Evolutionary conservation across 2,113 vertebrate genomes (phyloP).

Genomic region (Ranitomeya variabilis): DNA sequence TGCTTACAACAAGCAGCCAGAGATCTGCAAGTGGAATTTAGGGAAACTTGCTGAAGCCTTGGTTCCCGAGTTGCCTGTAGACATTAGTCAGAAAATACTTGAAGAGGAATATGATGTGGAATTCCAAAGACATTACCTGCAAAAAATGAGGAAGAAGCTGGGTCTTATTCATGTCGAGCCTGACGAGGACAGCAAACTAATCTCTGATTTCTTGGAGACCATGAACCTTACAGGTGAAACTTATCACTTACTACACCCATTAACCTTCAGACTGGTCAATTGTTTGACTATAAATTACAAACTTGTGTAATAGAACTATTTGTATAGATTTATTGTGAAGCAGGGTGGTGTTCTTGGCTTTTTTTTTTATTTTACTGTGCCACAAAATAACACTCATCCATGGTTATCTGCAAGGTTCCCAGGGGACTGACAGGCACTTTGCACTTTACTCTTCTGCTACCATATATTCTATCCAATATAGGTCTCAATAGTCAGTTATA

Average conservation of each 20-base stretch:
- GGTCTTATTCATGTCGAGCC: conserved; percentile 79
- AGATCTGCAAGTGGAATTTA: conserved; percentile 94
- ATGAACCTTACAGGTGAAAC: conserved; percentile 88
- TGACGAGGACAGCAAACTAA: conserved; percentile 81
- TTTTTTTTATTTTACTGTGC: too few relatives aligned
- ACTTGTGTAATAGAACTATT: neutral
- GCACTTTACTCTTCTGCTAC: too few relatives aligned
- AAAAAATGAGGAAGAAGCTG: conserved; percentile 91
- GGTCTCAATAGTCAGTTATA: too few relatives aligned
- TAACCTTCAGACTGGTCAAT: neutral
- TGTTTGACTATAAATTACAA: neutral
- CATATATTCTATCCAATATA: too few relatives aligned
- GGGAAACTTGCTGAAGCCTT: conserved; percentile 88
- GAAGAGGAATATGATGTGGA: conserved; percentile 81
- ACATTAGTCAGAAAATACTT: conserved; percentile 75
- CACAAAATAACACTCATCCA: too few relatives aligned
- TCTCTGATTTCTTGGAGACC: conserved; percentile 85
- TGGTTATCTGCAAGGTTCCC: too few relatives aligned
- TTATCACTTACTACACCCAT: neutral
- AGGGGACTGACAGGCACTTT: too few relatives aligned
- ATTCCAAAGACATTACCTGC: conserved; percentile 83
- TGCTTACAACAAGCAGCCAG: conserved; percentile 88
- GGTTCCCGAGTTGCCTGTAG: conserved; percentile 83
- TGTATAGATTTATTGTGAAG: neutral
- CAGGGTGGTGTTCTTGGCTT: too few relatives aligned